phyloP scores from a whole-genome alignment of 53 echinoderm and acorn worm species.

The Hippasteria phrygiana region DNA sequence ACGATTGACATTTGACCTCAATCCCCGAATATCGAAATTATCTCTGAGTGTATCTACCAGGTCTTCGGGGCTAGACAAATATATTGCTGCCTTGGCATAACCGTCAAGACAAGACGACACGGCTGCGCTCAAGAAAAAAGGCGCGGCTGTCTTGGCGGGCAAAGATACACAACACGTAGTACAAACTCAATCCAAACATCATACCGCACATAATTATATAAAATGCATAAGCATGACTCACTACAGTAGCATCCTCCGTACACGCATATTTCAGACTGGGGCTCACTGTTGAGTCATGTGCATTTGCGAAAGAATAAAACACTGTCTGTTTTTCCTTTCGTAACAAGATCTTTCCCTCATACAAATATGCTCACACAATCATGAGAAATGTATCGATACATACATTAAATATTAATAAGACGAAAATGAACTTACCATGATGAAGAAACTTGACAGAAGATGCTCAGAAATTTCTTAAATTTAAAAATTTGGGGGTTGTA shows the following conservation, averaged over 20 bases:
- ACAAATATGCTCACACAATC: not conserved
- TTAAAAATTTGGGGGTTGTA: not conserved
- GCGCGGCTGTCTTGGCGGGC: not conserved
- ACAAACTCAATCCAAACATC: not conserved
- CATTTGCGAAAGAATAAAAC: not conserved
- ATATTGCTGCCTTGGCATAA: too few species aligned
- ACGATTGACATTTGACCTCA: too few species aligned
- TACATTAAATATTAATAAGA: not conserved
- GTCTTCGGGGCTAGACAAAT: too few species aligned
- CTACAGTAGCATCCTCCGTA: not conserved
- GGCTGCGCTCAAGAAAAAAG: not conserved
- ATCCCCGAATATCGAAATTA: too few species aligned
- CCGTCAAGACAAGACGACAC: too few species aligned
- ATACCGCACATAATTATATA: not conserved
- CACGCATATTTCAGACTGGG: too few species aligned
- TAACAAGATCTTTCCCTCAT: not conserved
- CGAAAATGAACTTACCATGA: slow-evolving; percentile 17
- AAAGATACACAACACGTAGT: not conserved
- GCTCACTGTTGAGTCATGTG: too few species aligned
- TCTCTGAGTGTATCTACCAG: too few species aligned
- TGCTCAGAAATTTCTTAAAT: not conserved
- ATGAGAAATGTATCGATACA: not conserved
- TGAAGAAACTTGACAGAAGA: not conserved
- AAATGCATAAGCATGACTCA: not conserved
- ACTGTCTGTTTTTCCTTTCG: not conserved